Conservation (phyloP, 2,797 vertebrate genomes). For the Enteromius unitaeniatus region DNA sequence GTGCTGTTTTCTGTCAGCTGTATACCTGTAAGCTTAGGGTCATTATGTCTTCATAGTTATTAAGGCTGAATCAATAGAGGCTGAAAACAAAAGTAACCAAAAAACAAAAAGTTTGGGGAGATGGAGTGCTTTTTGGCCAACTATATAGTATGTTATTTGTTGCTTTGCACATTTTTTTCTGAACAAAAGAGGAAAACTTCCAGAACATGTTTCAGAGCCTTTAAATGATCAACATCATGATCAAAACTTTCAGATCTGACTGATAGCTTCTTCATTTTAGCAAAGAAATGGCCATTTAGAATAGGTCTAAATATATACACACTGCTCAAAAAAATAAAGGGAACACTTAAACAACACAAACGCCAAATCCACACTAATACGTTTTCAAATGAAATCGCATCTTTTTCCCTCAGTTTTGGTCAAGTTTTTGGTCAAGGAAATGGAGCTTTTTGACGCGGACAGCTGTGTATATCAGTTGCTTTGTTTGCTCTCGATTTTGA, state of each 20-base stretch:
- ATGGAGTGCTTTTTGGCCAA: background rate
- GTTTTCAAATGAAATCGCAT: too few relatives aligned
- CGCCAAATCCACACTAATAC: too few relatives aligned
- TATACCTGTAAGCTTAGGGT: background rate
- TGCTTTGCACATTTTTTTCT: background rate
- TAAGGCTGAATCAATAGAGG: background rate
- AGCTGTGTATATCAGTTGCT: too few relatives aligned
- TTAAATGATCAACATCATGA: background rate
- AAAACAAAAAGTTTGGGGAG: background rate
- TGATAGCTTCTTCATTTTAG: background rate
- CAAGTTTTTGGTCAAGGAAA: too few relatives aligned
- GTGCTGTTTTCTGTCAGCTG: constrained; percentile 1
- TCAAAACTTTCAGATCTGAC: background rate
- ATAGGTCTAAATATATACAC: too few relatives aligned
- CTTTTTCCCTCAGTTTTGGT: too few relatives aligned
- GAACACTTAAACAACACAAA: too few relatives aligned
- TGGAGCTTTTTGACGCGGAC: too few relatives aligned
- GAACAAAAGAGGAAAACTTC: background rate
- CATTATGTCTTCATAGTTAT: background rate
- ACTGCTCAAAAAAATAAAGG: too few relatives aligned
- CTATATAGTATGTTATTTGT: background rate
- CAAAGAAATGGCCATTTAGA: too few relatives aligned
- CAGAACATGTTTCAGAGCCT: background rate
- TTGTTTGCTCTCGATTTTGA: too few relatives aligned
- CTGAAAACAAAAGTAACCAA: background rate